phyloP scores from a whole-genome alignment of 2,113 vertebrate species.

The Enhydra lutris region DNA sequence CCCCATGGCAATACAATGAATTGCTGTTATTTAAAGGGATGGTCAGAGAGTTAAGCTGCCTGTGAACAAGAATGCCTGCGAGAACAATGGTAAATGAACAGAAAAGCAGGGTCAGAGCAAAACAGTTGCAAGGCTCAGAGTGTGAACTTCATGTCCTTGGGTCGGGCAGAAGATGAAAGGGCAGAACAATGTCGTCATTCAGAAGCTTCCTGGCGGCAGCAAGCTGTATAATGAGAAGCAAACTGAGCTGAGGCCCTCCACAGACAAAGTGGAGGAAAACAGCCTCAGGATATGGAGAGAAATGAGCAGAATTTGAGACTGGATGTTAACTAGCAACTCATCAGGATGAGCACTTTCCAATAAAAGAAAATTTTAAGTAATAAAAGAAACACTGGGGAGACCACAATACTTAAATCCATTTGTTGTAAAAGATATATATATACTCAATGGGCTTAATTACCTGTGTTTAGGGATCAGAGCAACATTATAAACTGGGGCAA shows the following conservation, averaged over 20 bases:
- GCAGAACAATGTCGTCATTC: not conserved
- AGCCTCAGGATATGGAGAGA: rapidly evolving
- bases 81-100: not conserved
- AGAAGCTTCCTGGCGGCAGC: not conserved
- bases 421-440: not conserved
- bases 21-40: slow-evolving; percentile 10
- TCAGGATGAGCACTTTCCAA: not conserved
- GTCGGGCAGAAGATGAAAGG: not conserved
- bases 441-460: not conserved
- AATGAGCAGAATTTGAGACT: not conserved
- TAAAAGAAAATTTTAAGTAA: not conserved
- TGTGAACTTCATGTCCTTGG: not conserved
- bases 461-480: not conserved
- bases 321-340: not conserved
- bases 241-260: not conserved
- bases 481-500: not conserved
- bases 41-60: not conserved
- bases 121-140: not conserved
- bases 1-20: not conserved
- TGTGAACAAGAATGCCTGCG: not conserved
- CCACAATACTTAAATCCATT: not conserved
- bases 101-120: not conserved
- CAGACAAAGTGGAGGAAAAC: rapidly evolving
- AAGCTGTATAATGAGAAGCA: not conserved
- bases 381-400: not conserved